phyloP scores from a whole-genome alignment of 2,113 vertebrate species.

The Oryzias javanicus region DNA sequence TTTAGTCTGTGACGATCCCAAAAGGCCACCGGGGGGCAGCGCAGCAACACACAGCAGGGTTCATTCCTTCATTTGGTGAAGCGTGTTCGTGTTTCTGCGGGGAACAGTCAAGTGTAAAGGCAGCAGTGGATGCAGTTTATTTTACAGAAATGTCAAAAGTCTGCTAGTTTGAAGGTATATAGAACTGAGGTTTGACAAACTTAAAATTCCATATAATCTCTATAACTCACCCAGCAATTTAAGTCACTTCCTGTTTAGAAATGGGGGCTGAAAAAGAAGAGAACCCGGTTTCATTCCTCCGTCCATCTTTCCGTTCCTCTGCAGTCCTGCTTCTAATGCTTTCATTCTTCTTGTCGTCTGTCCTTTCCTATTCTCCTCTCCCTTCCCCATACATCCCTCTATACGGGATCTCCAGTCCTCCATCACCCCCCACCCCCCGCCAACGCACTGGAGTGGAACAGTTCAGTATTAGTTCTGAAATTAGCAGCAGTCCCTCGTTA shows the following conservation, averaged over 20 bases:
- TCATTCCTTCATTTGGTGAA: too few relatives aligned
- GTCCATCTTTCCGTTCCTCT: not conserved
- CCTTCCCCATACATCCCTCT: constrained; percentile 51
- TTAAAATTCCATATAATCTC: too few relatives aligned
- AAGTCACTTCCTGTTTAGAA: not conserved
- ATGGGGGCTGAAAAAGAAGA: not conserved
- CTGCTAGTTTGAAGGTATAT: too few relatives aligned
- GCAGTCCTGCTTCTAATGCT: not conserved
- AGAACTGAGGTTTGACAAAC: too few relatives aligned
- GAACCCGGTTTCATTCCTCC: not conserved
- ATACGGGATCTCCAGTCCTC: constrained; percentile 11
- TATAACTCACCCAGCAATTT: too few relatives aligned
- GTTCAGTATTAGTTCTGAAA: constrained; percentile 96
- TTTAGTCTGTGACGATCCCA: too few relatives aligned
- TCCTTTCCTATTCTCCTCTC: constrained; percentile 69
- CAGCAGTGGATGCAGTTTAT: too few relatives aligned
- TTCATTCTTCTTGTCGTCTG: not conserved
- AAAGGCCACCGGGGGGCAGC: too few relatives aligned
- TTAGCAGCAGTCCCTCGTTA: constrained; percentile 93
- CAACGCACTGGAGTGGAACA: constrained; percentile 87
- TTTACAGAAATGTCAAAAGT: too few relatives aligned
- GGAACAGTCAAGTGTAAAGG: too few relatives aligned
- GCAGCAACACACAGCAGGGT: too few relatives aligned
- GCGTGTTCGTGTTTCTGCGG: too few relatives aligned
- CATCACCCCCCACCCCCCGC: constrained; percentile 67